phyloP scores from a whole-genome alignment of 2,113 vertebrate genomes.

The Antechinus flavipes region DNA sequence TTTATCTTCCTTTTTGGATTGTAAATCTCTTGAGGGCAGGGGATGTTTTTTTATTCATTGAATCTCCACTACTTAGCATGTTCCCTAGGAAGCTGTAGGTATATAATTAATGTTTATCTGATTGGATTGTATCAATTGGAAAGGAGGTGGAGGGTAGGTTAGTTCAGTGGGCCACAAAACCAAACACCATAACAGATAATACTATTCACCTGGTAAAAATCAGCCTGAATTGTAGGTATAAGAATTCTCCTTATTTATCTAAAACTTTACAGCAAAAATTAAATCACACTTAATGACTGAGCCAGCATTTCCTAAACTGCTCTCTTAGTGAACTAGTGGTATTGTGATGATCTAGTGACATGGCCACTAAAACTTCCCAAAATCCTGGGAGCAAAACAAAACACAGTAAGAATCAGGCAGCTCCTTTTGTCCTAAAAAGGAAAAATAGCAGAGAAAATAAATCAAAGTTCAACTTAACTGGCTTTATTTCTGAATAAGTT shows the following conservation, averaged over 20 bases:
- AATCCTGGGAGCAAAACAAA: not conserved
- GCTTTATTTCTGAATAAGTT: constrained; percentile 51
- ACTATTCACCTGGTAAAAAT: constrained; percentile 19
- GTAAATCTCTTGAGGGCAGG: not conserved
- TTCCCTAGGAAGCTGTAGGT: not conserved
- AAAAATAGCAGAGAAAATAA: constrained; percentile 49
- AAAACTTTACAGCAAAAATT: not conserved
- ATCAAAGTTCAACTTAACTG: constrained; percentile 48
- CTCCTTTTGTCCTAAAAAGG: constrained; percentile 20
- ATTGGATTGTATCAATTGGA: not conserved
- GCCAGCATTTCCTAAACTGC: not conserved
- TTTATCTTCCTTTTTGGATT: not conserved
- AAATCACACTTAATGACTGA: not conserved
- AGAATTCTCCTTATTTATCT: not conserved
- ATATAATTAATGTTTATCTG: not conserved
- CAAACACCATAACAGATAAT: not conserved
- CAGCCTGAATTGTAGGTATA: not conserved
- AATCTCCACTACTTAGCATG: not conserved
- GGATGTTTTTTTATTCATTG: not conserved
- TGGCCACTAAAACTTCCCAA: not conserved
- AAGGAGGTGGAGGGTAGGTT: not conserved
- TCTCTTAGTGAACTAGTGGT: not conserved
- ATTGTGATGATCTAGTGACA: not conserved
- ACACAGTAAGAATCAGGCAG: not conserved
- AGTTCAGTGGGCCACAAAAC: not conserved